These are phyloP conservation scores for Cottus gobio DNA, from an alignment of 2,113 vertebrate genomes.

Conservation along the genomic window DNA sequence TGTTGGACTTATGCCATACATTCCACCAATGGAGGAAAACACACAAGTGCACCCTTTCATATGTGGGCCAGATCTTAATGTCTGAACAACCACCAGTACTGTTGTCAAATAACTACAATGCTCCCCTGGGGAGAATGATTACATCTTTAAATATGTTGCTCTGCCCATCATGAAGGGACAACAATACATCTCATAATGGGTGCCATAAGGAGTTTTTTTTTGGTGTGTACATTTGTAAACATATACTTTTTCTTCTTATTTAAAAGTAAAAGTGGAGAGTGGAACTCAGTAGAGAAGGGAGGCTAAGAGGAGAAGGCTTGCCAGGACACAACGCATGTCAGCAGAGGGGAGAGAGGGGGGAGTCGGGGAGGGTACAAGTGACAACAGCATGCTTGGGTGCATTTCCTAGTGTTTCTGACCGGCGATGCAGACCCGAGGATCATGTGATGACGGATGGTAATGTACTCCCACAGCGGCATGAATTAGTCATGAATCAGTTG, in stretches of 20 bases:
- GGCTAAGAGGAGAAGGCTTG: conserved; percentile 16
- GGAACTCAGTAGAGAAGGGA: neutral
- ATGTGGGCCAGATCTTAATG: conserved; percentile 13
- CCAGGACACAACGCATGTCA: conserved; percentile 6
- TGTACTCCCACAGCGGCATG: conserved; percentile 68
- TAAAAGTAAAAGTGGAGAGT: neutral
- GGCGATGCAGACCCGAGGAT: conserved; percentile 15
- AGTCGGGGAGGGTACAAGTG: neutral
- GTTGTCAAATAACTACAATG: conserved; percentile 13
- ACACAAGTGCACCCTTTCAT: conserved; percentile 14
- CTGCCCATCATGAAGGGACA: conserved; percentile 4
- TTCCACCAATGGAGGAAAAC: conserved; percentile 37
- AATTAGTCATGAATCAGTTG: conserved; percentile 71
- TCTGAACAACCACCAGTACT: neutral
- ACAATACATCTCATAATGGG: conserved; percentile 21
- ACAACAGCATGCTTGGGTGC: conserved; percentile 25
- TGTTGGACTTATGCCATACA: conserved; percentile 68
- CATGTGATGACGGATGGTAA: conserved; percentile 54
- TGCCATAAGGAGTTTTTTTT: conserved; percentile 13
- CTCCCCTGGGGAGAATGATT: neutral
- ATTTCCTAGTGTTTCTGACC: conserved; percentile 28
- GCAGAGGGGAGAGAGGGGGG: neutral
- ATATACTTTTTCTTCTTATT: neutral
- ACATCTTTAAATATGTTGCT: conserved; percentile 4
- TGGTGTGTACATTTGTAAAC: neutral